phyloP scores from a whole-genome alignment of 2,888 invertebrate genomes.

The Rhimphoctona megacephalus region DNA sequence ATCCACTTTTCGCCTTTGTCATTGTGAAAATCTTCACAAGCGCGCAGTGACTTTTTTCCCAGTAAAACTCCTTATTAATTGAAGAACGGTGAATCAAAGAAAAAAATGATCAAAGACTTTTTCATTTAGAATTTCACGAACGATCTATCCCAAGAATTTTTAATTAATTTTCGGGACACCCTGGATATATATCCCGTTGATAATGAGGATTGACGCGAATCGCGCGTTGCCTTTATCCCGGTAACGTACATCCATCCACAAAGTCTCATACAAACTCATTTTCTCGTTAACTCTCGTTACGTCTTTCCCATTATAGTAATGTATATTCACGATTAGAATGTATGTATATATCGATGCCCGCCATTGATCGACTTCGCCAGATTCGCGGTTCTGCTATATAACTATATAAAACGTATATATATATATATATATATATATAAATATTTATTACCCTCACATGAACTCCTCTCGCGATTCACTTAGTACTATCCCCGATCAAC shows the following conservation, averaged over 20 bases:
- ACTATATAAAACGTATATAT: conserved; percentile 5
- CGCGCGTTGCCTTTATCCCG: conserved; percentile 32
- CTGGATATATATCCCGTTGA: not conserved
- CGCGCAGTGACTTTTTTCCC: not conserved
- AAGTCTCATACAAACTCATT: conserved; percentile 44
- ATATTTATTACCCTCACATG: conserved; percentile 55
- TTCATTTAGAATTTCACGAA: not conserved
- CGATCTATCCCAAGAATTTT: not conserved
- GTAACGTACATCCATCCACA: conserved; percentile 3
- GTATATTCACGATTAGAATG: not conserved
- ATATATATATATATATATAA: not conserved
- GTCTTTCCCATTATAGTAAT: conserved; percentile 31
- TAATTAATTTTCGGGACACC: not conserved
- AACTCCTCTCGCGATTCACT: conserved; percentile 64
- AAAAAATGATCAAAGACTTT: not conserved
- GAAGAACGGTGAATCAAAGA: not conserved
- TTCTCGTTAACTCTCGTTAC: conserved; percentile 54
- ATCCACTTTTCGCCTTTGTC: not conserved
- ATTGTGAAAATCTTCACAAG: not conserved
- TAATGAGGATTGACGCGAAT: conserved; percentile 57
- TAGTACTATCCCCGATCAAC: conserved; percentile 53
- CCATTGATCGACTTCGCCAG: conserved; percentile 58
- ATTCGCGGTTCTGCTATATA: conserved; percentile 34
- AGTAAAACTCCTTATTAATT: not conserved
- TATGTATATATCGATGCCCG: conserved; percentile 21